Evolutionary conservation across 2,113 vertebrate genomes (phyloP).

Genomic region (Hoplias malabaricus): DNA sequence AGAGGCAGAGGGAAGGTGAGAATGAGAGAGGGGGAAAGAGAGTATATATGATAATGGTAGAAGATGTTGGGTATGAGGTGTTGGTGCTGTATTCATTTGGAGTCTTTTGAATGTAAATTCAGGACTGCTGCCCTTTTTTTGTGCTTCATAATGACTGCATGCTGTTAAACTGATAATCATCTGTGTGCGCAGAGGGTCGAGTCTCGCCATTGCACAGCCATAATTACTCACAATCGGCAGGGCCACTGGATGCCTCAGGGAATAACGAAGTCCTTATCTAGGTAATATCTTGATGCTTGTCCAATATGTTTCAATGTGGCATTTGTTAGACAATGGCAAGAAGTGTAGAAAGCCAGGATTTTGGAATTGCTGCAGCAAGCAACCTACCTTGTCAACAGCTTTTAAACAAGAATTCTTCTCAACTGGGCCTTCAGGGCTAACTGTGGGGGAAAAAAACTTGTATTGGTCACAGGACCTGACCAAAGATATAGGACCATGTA

Average conservation of each 20-base stretch:
- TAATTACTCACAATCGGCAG: constrained; percentile 17
- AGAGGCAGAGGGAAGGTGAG: not conserved
- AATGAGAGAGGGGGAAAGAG: not conserved
- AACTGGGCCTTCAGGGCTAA: not conserved
- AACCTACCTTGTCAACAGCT: not conserved
- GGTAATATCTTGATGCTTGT: not conserved
- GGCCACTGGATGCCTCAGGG: not conserved
- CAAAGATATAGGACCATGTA: too few relatives aligned
- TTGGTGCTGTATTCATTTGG: not conserved
- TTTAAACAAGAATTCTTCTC: too few relatives aligned
- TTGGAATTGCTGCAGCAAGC: not conserved
- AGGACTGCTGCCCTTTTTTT: constrained; percentile 18
- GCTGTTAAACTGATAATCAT: constrained; percentile 28
- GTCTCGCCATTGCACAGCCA: not conserved
- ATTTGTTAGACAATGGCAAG: not conserved
- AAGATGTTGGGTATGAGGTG: not conserved
- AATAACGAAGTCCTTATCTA: constrained; percentile 16
- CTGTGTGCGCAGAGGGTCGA: not conserved
- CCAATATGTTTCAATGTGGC: not conserved
- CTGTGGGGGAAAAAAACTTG: too few relatives aligned
- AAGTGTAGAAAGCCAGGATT: not conserved
- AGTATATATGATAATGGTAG: not conserved
- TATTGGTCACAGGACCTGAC: too few relatives aligned
- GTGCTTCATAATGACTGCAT: constrained; percentile 21
- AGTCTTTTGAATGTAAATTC: constrained; percentile 33